These are phyloP conservation scores for Euphonia xanthogaster DNA, from an alignment of 2,797 vertebrate species.

Conservation along the genomic window DNA sequence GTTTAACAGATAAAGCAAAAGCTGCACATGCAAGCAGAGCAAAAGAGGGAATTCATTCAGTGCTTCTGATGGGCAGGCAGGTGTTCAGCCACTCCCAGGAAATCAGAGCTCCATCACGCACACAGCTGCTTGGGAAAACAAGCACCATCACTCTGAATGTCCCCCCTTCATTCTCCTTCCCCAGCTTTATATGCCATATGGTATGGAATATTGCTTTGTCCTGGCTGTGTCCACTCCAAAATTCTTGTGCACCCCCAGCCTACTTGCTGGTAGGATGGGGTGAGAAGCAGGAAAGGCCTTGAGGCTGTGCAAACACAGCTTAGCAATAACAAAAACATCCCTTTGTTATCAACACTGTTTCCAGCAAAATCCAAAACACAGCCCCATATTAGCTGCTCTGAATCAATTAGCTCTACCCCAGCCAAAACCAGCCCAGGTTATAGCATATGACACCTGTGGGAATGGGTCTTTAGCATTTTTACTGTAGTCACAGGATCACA, in stretches of 20 bases:
- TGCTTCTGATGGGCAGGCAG: not conserved
- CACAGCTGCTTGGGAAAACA: not conserved
- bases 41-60: not conserved
- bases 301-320: not conserved
- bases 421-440: not conserved
- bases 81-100: not conserved
- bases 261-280: not conserved
- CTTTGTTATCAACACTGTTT: not conserved
- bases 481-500: not conserved
- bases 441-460: not conserved
- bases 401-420: not conserved
- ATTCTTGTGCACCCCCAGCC: no score
- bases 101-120: not conserved
- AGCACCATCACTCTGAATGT: not conserved
- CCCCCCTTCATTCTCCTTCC: not conserved
- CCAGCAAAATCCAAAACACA: not conserved
- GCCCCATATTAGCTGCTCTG: not conserved
- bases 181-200: not conserved
- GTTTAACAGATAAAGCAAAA: not conserved
- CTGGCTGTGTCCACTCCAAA: not conserved
- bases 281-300: not conserved
- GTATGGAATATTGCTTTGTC: not conserved
- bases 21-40: not conserved
- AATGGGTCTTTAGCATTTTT: not conserved
- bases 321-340: not conserved